A percentile compares a stretch with the other conserved stretches of the same genome.
phyloP scores from a whole-genome alignment of 23 tunicate genomes.

The Styela plicata region DNA sequence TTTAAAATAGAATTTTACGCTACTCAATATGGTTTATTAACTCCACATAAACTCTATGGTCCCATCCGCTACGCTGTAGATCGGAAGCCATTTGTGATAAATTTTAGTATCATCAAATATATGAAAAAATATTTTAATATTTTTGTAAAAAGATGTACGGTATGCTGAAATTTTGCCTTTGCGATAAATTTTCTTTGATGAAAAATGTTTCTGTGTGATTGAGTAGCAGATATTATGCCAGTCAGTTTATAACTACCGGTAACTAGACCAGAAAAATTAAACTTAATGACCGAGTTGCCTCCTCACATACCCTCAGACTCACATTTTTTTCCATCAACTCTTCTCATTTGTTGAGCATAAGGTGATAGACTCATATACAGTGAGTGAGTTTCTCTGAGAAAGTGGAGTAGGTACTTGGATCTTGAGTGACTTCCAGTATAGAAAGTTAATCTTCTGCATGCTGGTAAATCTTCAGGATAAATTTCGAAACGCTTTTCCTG shows the following conservation, averaged over 20 bases:
- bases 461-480: conserved; percentile 71
- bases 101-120: too few relatives aligned
- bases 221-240: background rate
- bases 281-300: too few relatives aligned
- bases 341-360: conserved; percentile 71
- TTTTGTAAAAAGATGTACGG: too few relatives aligned
- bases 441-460: conserved; percentile 71
- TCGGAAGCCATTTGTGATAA: too few relatives aligned
- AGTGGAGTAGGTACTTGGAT: conserved; percentile 78
- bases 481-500: conserved; percentile 81
- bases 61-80: too few relatives aligned
- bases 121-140: too few relatives aligned
- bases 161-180: too few relatives aligned
- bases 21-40: too few relatives aligned
- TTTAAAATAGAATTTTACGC: too few relatives aligned
- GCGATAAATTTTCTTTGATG: too few relatives aligned
- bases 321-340: conserved; percentile 56
- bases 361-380: conserved; percentile 77
- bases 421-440: conserved; percentile 80
- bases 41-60: too few relatives aligned
- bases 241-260: background rate
- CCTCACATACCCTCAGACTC: background rate
- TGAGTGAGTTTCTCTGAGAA: conserved; percentile 80
- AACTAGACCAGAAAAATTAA: background rate
- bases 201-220: too few relatives aligned